These are phyloP conservation scores for Podocnemis expansa DNA, from an alignment of 2,113 vertebrate species.

Conservation along the genomic window DNA sequence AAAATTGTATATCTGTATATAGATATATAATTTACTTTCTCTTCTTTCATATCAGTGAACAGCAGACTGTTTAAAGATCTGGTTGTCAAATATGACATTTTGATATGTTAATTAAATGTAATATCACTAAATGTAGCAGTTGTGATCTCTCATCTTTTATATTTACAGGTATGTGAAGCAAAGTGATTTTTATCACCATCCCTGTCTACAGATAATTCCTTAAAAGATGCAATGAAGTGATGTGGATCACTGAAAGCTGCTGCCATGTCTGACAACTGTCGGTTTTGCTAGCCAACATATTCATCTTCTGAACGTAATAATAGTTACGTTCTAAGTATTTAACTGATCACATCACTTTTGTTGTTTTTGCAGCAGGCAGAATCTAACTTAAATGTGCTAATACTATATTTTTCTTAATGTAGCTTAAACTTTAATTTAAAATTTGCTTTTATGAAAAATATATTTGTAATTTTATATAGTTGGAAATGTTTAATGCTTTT, in stretches of 20 bases:
- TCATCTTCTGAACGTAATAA: conserved; percentile 9
- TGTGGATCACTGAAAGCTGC: conserved; percentile 11
- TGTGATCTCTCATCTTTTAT: neutral
- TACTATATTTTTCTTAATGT: conserved; percentile 76
- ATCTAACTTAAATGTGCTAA: conserved; percentile 47
- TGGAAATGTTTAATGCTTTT: conserved; percentile 83
- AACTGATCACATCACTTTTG: conserved; percentile 22
- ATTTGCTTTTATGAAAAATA: conserved; percentile 83
- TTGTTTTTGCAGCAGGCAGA: conserved; percentile 50
- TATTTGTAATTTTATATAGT: conserved; percentile 94
- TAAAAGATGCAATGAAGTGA: neutral
- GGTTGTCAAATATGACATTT: neutral
- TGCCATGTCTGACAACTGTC: neutral
- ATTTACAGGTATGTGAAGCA: conserved; percentile 78
- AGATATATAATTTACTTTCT: neutral
- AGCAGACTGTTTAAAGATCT: neutral
- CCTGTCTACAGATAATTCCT: neutral
- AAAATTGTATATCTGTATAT: too few species aligned
- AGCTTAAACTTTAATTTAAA: conserved; percentile 89
- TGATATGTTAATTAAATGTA: neutral
- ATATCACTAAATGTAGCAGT: neutral
- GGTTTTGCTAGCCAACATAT: neutral
- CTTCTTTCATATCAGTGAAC: neutral
- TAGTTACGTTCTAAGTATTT: conserved; percentile 28
- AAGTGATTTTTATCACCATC: neutral